Evolutionary conservation across 2,888 invertebrate genomes (phyloP), one percentile per base, ranked within the genome.

Genomic region (Euproctis similis): DNA sequence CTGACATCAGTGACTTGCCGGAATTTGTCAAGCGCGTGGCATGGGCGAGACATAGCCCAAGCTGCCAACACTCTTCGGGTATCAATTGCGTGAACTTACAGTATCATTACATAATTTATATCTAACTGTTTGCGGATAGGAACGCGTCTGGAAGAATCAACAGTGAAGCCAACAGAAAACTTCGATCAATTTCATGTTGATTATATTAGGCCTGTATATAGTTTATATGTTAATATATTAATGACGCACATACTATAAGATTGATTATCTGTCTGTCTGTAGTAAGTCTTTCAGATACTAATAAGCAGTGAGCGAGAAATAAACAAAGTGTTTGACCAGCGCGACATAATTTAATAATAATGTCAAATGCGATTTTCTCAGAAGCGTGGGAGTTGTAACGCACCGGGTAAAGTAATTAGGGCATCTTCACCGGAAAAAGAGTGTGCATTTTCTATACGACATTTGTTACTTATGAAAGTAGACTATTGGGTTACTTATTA

Each of bases 331-430:
- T 34, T 42, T 33, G 40, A 50, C 46, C 49, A 42, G 38, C 52
- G 9, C 10, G 42, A 47, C 42, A 45, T 41, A 33, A 55, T 58
- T 64, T 54, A 64, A 67, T 69, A 66, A 70, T 62, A 66, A 66
- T 71, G 67, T 67, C 68, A 67, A 64, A 70, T 58, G 58, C 61
- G 61, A 50, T 45, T 52, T 78, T 77, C 76, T 53, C 61, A 72
- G 76, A 74, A 76, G 63, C 69, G 73, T 74, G 67, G 70, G 71
- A 58, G 57, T 42, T 37, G 35, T 40, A 46, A 50, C 50, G 53
- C 44, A 12, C 23, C 30, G 19, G 4, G 8, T 21, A 11, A 22
- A 8, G 9, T 16, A 77, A 62, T 60, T 76, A 62, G 75, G 77
- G 65, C 77, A 59, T 36, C 53, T 53, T 59, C 59, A 36, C 52